A percentile compares a stretch with the other conserved stretches of the same genome.
These are phyloP conservation scores for Tribolium madens DNA, from an alignment of 1,140 invertebrate genomes.

Conservation along the genomic window DNA sequence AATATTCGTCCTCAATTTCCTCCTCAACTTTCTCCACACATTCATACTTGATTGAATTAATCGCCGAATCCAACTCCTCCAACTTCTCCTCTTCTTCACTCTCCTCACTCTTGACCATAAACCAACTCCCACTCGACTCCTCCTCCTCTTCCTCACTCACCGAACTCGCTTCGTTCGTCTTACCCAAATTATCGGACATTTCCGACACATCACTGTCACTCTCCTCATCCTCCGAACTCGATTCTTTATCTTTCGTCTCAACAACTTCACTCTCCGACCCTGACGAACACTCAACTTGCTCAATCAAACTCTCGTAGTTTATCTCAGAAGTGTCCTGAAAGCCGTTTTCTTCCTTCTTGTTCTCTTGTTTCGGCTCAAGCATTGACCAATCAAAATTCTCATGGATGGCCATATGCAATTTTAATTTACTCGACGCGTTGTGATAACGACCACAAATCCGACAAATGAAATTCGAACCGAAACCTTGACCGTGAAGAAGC, in stretches of 20 bases:
- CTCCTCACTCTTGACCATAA: conserved; percentile 39
- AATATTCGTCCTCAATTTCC: conserved; percentile 53
- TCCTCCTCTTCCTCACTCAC: conserved; percentile 31
- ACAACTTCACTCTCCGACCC: conserved; percentile 41
- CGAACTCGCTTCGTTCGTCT: conserved; percentile 36
- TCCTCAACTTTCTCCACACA: conserved; percentile 48
- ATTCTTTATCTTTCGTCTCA: conserved; percentile 51
- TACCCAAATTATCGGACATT: conserved; percentile 48
- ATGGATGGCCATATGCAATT: conserved; percentile 72
- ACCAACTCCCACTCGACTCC: conserved; percentile 33
- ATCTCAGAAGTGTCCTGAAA: conserved; percentile 61
- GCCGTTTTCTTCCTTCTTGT: conserved; percentile 57
- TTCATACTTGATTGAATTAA: conserved; percentile 60
- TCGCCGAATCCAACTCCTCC: conserved; percentile 61
- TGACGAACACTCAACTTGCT: conserved; percentile 62
- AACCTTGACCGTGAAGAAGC: conserved; percentile 67
- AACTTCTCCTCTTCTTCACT: conserved; percentile 48
- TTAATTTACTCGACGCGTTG: conserved; percentile 72
- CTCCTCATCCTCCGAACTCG: conserved; percentile 53
- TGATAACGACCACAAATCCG: conserved; percentile 73
- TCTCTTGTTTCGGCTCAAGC: conserved; percentile 55
- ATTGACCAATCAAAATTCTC: conserved; percentile 66
- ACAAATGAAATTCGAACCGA: conserved; percentile 73
- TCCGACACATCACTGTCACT: conserved; percentile 27
- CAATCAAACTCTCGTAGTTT: conserved; percentile 62